Evolutionary conservation across 2,797 vertebrate genomes (phyloP), one percentile per base, ranked within the genome.

Genomic region (Xenops minutus): DNA sequence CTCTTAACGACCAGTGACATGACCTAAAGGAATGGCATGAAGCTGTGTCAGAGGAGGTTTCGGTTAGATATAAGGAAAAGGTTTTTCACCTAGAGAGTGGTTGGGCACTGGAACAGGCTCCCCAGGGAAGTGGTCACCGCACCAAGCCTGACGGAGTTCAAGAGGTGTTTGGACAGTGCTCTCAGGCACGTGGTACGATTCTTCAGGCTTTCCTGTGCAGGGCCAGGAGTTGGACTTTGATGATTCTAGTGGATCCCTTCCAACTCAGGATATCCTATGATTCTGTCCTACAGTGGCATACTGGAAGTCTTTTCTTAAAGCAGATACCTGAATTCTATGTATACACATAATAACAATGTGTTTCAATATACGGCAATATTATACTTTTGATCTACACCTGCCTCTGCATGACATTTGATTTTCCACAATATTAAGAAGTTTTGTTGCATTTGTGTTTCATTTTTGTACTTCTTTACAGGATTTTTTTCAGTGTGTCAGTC

Each of bases 401-500:
- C 2, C 5, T 82, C n/a, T 66, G 12, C 7, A 51, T 43, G 36
- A 16, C 16, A 74, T 83, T 91, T 83, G 39, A 41, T 85, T 89
- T 83, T 85, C 67, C 44, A 83, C 44, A 68, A n/a, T 46, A 61
- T 22, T 51, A 43, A 67, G 67, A 89, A 63, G 11, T 61, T 93
- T 74, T 67, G 4, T 51, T 55, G 11, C 12, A 43, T 43, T 91
- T 91, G 13, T 68, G 2, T 68, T 87, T 59, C 7, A 52, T 61
- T 90, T 89, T 51, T 78, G 6, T 78, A 36, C 30, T 5, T 48
- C 71, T 90, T 84, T 72, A 49, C 55, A 63, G 10, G 24, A 58
- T 69, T 89, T 92, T 95, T 29, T 85, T 92, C 59, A 54, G 16
- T 49, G 22, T 73, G 85, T 77, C 69, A 88, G 27, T 84, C 90